Evolutionary conservation across 2,888 invertebrate genomes (phyloP), one percentile per base, ranked within the genome.

Genomic region (Pterobdella sp.): DNA sequence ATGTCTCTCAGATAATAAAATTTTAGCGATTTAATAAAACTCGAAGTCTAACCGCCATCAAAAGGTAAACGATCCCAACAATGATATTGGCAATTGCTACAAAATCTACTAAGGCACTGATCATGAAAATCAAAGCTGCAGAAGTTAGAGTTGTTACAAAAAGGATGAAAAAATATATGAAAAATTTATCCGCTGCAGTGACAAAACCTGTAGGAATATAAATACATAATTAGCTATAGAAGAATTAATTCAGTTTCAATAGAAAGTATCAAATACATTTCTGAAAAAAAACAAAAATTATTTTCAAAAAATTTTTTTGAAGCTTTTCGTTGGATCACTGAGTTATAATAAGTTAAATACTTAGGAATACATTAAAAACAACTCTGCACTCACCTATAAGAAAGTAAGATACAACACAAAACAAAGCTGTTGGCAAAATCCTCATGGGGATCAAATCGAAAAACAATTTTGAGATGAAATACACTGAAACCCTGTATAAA

Each of bases 81-180:
- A 79, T 60, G 10, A 80, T 37, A 63, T 79, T 80, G 31, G 79
- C 80, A 3, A 80, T 73, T 32, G 77, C 78, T 66, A 78, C 76
- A n/a, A 76, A 68, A 1, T 72, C 36, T 18, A 73, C 64, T 1
- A 69, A 66, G 2, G 77, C 75, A 56, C 77, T 76, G 76, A 83
- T 76, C 72, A 79, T 76, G 77, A 83, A 83, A 29, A 81, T 80
- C 4, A 83, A 66, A 22, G 79, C 77, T 1, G 81, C 80, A 3
- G 82, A 82, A n/a, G 82, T 76, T 71, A 81, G 63, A 1, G 82
- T 80, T 2, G 81, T 81, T 31, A 80, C 66, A 71, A 81, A 79
- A 67, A 84, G 76, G n/a, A 75, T 78, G 67, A 84, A 74, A 60
- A 79, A 67, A 76, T 79, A 84, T 73, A 83, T 75, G 75, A 82